Conservation (phyloP, 2,888 invertebrate genomes). For the Polylopha cassiicola region DNA sequence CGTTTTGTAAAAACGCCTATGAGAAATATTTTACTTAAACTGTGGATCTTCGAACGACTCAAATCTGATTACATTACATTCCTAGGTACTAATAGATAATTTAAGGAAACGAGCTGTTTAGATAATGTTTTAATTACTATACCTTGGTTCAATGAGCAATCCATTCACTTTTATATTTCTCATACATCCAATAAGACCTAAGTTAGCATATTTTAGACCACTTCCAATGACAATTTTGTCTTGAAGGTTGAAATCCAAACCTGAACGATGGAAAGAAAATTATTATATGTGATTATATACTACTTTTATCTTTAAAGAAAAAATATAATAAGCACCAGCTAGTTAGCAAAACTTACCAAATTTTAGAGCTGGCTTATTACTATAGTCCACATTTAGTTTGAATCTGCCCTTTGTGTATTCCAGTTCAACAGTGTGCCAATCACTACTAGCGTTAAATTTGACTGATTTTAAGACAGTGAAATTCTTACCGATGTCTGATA, state of each 20-base stretch:
- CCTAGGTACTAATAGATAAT: neutral
- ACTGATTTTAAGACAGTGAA: conserved; percentile 87
- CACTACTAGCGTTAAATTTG: conserved; percentile 86
- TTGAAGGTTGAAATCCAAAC: conserved; percentile 81
- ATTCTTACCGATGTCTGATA: conserved; percentile 85
- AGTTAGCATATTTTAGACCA: conserved; percentile 83
- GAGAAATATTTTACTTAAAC: too few species aligned
- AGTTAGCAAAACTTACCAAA: conserved; percentile 60
- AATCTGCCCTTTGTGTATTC: conserved; percentile 86
- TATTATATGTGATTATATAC: too few species aligned
- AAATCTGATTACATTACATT: too few species aligned
- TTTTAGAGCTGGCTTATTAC: conserved; percentile 83
- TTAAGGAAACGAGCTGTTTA: neutral
- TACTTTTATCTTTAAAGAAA: too few species aligned
- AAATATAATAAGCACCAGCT: neutral
- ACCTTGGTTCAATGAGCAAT: conserved; percentile 85
- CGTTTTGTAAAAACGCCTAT: too few species aligned
- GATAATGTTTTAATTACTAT: conserved; percentile 9
- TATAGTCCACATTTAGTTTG: conserved; percentile 85
- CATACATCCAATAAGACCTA: conserved; percentile 94
- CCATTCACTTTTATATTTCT: conserved; percentile 91
- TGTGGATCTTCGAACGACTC: too few species aligned
- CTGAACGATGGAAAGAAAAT: too few species aligned
- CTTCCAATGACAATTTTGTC: conserved; percentile 88
- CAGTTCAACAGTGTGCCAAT: conserved; percentile 90